Conservation (phyloP, 2,113 vertebrate species). For the Bujurquina vittata region DNA sequence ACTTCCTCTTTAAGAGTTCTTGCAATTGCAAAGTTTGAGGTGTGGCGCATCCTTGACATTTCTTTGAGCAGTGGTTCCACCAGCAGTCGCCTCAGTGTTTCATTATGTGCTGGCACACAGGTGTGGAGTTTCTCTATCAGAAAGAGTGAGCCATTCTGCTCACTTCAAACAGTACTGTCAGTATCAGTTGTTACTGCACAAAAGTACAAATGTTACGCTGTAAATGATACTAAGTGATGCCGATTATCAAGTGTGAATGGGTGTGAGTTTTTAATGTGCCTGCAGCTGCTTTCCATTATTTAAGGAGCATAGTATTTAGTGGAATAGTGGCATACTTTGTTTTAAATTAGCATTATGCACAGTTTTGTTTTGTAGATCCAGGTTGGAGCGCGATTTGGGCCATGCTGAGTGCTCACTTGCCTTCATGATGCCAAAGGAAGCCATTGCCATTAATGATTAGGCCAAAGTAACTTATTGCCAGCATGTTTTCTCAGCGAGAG, state of each 20-base stretch:
- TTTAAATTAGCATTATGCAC: neutral
- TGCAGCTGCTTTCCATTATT: slow-evolving; percentile 35
- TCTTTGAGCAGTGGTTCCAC: slow-evolving; percentile 43
- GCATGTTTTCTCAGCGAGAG: slow-evolving; percentile 58
- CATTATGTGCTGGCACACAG: slow-evolving; percentile 8
- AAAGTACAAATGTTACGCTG: neutral
- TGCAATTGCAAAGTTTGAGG: slow-evolving; percentile 47
- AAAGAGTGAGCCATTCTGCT: neutral
- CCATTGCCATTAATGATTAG: slow-evolving; percentile 76
- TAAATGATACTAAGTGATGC: slow-evolving; percentile 37
- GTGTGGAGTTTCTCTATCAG: slow-evolving; percentile 42
- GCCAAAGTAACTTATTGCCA: slow-evolving; percentile 67
- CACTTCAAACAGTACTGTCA: neutral
- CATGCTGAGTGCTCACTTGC: slow-evolving; percentile 9
- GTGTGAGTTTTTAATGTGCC: slow-evolving; percentile 22
- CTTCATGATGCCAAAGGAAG: slow-evolving; percentile 30
- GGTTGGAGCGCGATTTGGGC: neutral
- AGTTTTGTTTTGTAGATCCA: neutral
- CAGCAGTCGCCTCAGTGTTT: slow-evolving; percentile 18
- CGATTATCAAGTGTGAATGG: slow-evolving; percentile 18
- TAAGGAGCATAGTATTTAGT: neutral
- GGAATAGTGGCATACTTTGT: neutral
- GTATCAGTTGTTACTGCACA: slow-evolving; percentile 25
- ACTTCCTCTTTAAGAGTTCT: slow-evolving; percentile 14
- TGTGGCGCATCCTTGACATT: slow-evolving; percentile 70